phyloP scores from a whole-genome alignment of 2,797 vertebrate genomes.

The Mormyrus proboscirostris region DNA sequence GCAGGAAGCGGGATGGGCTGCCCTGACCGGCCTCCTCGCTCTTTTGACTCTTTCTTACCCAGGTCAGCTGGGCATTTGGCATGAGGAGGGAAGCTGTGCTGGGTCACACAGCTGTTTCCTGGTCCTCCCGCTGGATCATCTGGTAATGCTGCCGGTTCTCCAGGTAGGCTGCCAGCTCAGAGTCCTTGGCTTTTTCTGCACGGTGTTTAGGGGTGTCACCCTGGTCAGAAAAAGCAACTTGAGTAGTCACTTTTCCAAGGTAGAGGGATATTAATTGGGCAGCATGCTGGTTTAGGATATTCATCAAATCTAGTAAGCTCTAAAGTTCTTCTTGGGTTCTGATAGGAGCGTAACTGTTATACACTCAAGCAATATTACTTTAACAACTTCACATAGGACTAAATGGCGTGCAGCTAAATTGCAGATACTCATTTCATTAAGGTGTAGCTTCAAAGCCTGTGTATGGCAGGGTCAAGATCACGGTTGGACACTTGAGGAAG shows the following conservation, averaged over 20 bases:
- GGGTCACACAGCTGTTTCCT: constrained; percentile 87
- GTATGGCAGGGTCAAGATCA: background rate
- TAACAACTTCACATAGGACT: background rate
- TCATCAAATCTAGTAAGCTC: background rate
- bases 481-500: background rate
- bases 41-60: constrained; percentile 10
- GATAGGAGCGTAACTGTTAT: background rate
- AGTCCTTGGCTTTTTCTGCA: constrained; percentile 82
- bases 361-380: background rate
- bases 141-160: constrained; percentile 93
- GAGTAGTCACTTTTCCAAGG: background rate
- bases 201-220: constrained; percentile 86
- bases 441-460: background rate
- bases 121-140: constrained; percentile 94
- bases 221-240: constrained; percentile 46
- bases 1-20: background rate
- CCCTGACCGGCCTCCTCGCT: background rate
- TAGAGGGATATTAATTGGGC: background rate
- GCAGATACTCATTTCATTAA: background rate
- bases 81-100: constrained; percentile 17
- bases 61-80: constrained; percentile 30
- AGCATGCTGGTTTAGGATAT: background rate
- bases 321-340: background rate
- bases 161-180: constrained; percentile 85
- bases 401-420: background rate